These are phyloP conservation scores for Chelonoidis abingdonii DNA, from an alignment of 2,113 vertebrate species.

Conservation along the genomic window DNA sequence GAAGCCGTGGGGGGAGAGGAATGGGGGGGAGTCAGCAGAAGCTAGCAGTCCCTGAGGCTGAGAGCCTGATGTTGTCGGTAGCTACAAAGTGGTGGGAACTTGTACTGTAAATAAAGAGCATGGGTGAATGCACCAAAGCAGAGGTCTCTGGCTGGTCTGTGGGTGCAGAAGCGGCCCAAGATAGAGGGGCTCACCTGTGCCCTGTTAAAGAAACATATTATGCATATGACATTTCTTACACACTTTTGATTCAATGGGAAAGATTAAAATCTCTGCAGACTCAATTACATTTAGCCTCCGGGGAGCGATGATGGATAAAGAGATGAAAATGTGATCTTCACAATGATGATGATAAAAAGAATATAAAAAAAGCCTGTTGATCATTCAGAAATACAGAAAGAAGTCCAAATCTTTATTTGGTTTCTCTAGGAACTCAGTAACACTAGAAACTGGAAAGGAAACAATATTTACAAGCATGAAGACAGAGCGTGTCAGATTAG, in stretches of 20 bases:
- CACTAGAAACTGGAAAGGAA: background rate
- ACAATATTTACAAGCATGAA: background rate
- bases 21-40: no score
- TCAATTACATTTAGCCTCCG: background rate
- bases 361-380: accelerated
- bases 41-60: no score
- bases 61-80: no score
- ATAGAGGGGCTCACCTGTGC: no score
- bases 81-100: no score
- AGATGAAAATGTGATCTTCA: background rate
- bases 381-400: background rate
- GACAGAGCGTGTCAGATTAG: background rate
- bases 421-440: background rate
- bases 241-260: background rate
- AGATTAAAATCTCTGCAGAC: background rate
- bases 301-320: background rate
- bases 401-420: background rate
- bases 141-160: no score
- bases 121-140: no score
- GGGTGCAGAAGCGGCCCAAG: no score
- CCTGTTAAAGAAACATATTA: background rate
- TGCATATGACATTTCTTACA: background rate
- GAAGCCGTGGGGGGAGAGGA: no score
- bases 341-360: background rate
- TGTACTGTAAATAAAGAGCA: no score